phyloP scores from a whole-genome alignment of 2,113 vertebrate genomes.

The Etheostoma spectabile region DNA sequence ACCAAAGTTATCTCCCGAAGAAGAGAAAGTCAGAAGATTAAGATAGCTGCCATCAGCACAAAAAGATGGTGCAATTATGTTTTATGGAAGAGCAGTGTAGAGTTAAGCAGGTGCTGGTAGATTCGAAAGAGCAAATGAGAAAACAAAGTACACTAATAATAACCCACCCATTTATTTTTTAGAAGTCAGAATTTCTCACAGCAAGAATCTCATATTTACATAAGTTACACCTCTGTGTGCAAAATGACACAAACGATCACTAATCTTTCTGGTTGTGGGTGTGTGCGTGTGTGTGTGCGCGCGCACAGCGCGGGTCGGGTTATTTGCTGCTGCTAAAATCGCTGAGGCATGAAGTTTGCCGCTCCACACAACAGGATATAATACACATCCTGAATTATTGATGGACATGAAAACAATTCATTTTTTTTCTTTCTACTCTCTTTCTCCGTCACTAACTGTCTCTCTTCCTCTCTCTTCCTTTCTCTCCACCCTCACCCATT shows the following conservation, averaged over 20 bases:
- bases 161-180: slow-evolving; percentile 19
- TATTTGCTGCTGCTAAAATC: slow-evolving; percentile 54
- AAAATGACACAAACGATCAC: slow-evolving; percentile 52
- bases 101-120: slow-evolving; percentile 14
- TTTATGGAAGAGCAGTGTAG: slow-evolving; percentile 20
- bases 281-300: slow-evolving; percentile 11
- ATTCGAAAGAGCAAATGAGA: slow-evolving; percentile 28
- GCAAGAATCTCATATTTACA: slow-evolving; percentile 36
- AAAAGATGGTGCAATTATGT: slow-evolving; percentile 18
- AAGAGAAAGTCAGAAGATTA: slow-evolving; percentile 18
- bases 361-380: slow-evolving; percentile 68
- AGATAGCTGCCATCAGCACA: slow-evolving; percentile 20
- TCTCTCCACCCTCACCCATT: slow-evolving; percentile 23
- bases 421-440: slow-evolving; percentile 44
- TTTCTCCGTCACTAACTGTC: slow-evolving; percentile 26
- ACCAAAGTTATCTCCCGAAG: background rate
- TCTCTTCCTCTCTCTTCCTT: background rate
- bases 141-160: slow-evolving; percentile 36
- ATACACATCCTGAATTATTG: slow-evolving; percentile 77
- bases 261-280: slow-evolving; percentile 27
- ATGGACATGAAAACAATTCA: slow-evolving; percentile 72
- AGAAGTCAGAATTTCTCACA: slow-evolving; percentile 11
- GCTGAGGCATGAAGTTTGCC: slow-evolving; percentile 71
- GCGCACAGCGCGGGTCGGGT: background rate
- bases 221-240: slow-evolving; percentile 36